A percentile compares a stretch with the other conserved stretches of the same genome.
Conservation (phyloP, 2,113 vertebrate species). For the Camelus dromedarius region DNA sequence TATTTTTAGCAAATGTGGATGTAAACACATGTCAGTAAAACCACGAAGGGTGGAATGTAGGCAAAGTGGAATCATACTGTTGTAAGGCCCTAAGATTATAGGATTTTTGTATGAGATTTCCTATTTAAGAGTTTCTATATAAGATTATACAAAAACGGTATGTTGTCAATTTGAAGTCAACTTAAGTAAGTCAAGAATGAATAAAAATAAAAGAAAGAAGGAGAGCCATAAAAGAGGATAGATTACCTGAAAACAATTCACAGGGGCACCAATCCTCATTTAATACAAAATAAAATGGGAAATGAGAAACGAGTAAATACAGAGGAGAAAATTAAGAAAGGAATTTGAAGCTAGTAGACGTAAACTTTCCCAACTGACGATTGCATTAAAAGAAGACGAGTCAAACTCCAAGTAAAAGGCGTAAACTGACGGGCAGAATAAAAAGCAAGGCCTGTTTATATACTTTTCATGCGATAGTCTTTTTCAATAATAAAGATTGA, state of each 20-base stretch:
- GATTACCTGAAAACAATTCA: accelerated
- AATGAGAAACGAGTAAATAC: neutral
- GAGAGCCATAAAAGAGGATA: neutral
- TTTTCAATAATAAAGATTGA: neutral
- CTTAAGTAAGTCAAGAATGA: neutral
- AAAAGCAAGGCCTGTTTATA: neutral
- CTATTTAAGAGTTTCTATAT: too few relatives aligned
- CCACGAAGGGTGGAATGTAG: neutral
- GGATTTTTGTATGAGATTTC: too few relatives aligned
- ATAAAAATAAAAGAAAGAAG: neutral
- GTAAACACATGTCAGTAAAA: neutral
- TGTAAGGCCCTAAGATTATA: neutral
- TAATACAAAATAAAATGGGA: neutral
- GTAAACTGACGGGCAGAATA: neutral
- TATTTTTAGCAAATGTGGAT: neutral
- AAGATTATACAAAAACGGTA: neutral
- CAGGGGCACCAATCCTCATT: neutral
- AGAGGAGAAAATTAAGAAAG: neutral
- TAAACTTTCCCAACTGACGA: neutral
- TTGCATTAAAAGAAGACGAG: neutral
- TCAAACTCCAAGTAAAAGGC: neutral
- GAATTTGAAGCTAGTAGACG: neutral
- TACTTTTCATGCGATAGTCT: neutral
- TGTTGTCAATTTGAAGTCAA: neutral
- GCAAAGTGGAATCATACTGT: neutral